Conservation (phyloP, 2,888 invertebrate genomes). For the Tenthredo mesomela region DNA sequence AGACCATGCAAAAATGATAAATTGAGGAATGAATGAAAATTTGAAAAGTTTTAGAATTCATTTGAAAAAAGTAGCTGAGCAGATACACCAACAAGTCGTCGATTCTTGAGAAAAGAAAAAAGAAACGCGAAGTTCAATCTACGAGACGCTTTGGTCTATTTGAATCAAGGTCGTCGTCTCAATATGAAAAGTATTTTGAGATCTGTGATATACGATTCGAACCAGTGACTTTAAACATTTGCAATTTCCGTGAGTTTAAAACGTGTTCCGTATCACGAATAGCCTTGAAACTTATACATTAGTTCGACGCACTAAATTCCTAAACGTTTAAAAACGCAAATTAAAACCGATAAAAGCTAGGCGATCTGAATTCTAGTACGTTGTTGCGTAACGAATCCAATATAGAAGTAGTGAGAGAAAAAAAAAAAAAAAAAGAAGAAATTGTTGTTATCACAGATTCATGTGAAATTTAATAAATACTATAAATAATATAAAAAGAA, state of each 20-base stretch:
- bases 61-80: not conserved
- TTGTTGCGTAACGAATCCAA: too few species aligned
- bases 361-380: not conserved
- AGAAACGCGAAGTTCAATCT: not conserved
- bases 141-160: not conserved
- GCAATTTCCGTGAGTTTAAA: not conserved
- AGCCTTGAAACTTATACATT: not conserved
- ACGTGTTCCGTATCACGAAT: not conserved
- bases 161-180: conserved; percentile 5
- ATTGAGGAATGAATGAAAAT: not conserved
- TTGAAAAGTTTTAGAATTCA: not conserved
- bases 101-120: not conserved
- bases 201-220: conserved; percentile 3
- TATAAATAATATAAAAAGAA: too few species aligned
- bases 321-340: not conserved
- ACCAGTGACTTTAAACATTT: not conserved
- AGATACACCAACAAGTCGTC: not conserved
- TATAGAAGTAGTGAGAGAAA: too few species aligned
- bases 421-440: too few species aligned
- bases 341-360: not conserved
- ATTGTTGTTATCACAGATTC: too few species aligned
- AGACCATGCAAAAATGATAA: not conserved
- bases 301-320: not conserved
- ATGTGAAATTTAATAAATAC: too few species aligned
- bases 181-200: not conserved